These are phyloP conservation scores for Novumbra hubbsi DNA, from an alignment of 2,797 vertebrate genomes.

Conservation along the genomic window DNA sequence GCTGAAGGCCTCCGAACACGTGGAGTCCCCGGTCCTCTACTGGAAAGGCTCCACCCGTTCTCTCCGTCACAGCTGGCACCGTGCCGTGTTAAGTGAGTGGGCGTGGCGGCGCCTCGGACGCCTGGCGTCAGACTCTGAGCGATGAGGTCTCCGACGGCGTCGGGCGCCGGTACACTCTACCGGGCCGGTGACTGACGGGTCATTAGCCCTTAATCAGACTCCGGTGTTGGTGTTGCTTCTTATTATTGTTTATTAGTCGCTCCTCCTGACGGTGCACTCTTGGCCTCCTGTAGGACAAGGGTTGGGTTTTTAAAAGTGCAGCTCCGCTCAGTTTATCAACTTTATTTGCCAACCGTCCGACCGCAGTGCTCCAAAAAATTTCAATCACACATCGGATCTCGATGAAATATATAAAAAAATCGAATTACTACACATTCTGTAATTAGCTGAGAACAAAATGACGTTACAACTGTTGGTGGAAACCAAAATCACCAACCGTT, in stretches of 20 bases:
- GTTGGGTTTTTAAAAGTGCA: slow-evolving; percentile 43
- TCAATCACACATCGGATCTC: too few relatives aligned
- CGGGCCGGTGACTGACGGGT: slow-evolving; percentile 64
- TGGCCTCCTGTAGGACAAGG: slow-evolving; percentile 57
- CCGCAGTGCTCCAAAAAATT: too few relatives aligned
- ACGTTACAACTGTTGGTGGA: too few relatives aligned
- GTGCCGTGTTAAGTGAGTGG: slow-evolving; percentile 67
- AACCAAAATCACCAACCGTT: too few relatives aligned
- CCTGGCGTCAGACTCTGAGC: slow-evolving; percentile 69
- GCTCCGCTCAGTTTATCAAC: slow-evolving; percentile 21
- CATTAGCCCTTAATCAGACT: slow-evolving; percentile 75
- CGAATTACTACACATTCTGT: too few relatives aligned
- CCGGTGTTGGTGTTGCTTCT: slow-evolving; percentile 61
- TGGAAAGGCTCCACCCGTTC: background rate
- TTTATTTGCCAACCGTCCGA: slow-evolving; percentile 30
- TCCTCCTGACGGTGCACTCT: slow-evolving; percentile 56
- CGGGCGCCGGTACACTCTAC: slow-evolving; percentile 68
- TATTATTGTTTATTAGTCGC: slow-evolving; percentile 62
- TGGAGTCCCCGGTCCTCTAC: slow-evolving; percentile 15
- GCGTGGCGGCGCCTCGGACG: slow-evolving; percentile 57
- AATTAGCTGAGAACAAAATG: too few relatives aligned
- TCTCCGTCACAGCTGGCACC: slow-evolving; percentile 32
- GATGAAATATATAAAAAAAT: too few relatives aligned
- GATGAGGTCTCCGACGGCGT: slow-evolving; percentile 70
- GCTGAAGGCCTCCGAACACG: slow-evolving; percentile 56